Evolutionary conservation across 2,888 invertebrate genomes (phyloP), one percentile per base, ranked within the genome.

Genomic region (Watsonalla binaria): DNA sequence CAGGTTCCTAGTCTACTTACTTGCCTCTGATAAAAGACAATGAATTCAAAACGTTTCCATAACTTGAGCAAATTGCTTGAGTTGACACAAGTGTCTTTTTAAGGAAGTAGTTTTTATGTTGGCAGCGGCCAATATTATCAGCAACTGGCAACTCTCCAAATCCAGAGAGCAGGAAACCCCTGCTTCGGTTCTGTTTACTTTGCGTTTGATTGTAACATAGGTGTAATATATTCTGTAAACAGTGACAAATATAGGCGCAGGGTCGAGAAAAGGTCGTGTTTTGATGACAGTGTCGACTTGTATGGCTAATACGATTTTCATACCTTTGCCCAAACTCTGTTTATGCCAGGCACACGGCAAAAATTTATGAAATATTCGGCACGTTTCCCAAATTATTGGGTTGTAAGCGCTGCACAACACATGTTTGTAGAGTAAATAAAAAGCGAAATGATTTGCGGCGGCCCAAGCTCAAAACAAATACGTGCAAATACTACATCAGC

Each of bases 121-220:
- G 72, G 76, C 74, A 71, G 66, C 67, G 67, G 63, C 66, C 68
- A 78, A 79, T 83, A 76, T 80, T 84, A 82, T 84, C 81, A 78
- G 73, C 74, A 74, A 70, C 68, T 88, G 89, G 89, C 81, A 58
- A 37, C 54, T 51, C 33, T 82, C 88, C 88, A 88, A 82, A 65
- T 72, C 71, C 68, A 64, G 62, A 35, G 48, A 57, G 55, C 59
- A 58, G 60, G 56, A 54, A 64, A 59, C 59, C 58, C 51, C 54
- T 60, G 58, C 61, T 67, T 61, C 60, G 65, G 61, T 75, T 58
- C 61, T 67, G 65, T 68, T 60, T 61, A 70, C 62, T 62, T 66
- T 65, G 57, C 56, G 65, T 64, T 54, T 55, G 58, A 59, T 63
- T 56, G 55, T 55, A 56, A 55, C 61, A 54, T 24, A 24, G 24